These are phyloP conservation scores for Planococcus citri DNA, from an alignment of 1,140 invertebrate genomes.

Conservation along the genomic window DNA sequence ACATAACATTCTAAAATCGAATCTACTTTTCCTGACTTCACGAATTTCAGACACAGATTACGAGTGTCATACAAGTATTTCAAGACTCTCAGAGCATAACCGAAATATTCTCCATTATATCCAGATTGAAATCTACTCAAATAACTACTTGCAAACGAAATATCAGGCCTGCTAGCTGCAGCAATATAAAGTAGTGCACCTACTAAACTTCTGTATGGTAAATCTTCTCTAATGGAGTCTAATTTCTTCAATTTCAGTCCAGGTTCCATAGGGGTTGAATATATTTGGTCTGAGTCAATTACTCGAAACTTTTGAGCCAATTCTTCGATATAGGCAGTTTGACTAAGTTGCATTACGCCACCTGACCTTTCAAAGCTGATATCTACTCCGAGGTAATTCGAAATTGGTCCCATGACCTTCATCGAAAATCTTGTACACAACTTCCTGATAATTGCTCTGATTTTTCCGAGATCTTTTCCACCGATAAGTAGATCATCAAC, in stretches of 20 bases:
- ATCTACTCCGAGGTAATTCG: conserved; percentile 23
- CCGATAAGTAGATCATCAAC: conserved; percentile 22
- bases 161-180: conserved; percentile 36
- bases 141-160: conserved; percentile 35
- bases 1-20: not conserved
- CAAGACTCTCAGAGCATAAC: conserved; percentile 35
- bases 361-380: not conserved
- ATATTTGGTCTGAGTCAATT: conserved; percentile 29
- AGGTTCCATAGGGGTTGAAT: conserved; percentile 29
- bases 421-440: not conserved
- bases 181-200: conserved; percentile 36
- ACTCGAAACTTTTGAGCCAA: conserved; percentile 29
- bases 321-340: conserved; percentile 22
- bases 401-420: conserved; percentile 21
- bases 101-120: conserved; percentile 33
- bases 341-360: conserved; percentile 14
- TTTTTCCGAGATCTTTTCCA: not conserved
- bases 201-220: conserved; percentile 31
- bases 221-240: not conserved
- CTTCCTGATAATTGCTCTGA: not conserved
- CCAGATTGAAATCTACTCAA: conserved; percentile 36
- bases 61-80: conserved; percentile 35
- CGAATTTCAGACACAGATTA: conserved; percentile 23
- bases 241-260: conserved; percentile 24
- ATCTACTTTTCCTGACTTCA: not conserved